Percentiles rank a stretch among this genome's conserved stretches.
These are phyloP conservation scores for Paraplagusia blochii DNA, from an alignment of 2,113 vertebrate genomes.

Conservation along the genomic window DNA sequence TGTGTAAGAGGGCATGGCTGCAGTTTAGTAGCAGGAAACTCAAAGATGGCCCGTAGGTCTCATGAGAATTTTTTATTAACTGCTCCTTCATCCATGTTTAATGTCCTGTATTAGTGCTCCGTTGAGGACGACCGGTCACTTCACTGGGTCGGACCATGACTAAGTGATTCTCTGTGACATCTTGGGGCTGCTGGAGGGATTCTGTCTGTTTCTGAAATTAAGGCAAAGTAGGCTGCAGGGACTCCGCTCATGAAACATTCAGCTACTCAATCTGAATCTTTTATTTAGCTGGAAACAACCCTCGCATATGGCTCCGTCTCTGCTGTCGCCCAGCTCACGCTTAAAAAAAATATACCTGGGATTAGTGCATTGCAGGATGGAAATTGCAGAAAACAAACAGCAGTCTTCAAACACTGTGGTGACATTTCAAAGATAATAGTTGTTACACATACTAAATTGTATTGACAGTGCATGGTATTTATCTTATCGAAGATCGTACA, in stretches of 20 bases:
- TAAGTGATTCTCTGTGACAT: conserved; percentile 10
- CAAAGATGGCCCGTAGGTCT: conserved; percentile 24
- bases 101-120: conserved; percentile 40
- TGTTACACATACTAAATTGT: too few relatives aligned
- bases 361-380: too few relatives aligned
- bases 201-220: conserved; percentile 57
- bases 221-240: conserved; percentile 54
- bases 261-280: conserved; percentile 59
- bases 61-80: conserved; percentile 29
- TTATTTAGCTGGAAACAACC: conserved; percentile 46
- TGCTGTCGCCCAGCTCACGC: conserved; percentile 21
- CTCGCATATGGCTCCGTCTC: conserved; percentile 45
- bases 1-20: conserved; percentile 34
- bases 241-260: conserved; percentile 70
- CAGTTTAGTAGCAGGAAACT: conserved; percentile 33
- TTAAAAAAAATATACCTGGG: conserved; percentile 46
- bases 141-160: conserved; percentile 17
- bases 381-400: too few relatives aligned
- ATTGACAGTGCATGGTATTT: too few relatives aligned
- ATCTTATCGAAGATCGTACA: too few relatives aligned
- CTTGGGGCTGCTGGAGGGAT: conserved; percentile 16
- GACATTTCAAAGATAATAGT: too few relatives aligned
- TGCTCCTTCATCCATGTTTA: conserved; percentile 44
- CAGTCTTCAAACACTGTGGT: too few relatives aligned
- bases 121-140: conserved; percentile 19